Evolutionary conservation across 2,797 vertebrate genomes (phyloP).

Genomic region (Poliocrania exsul): DNA sequence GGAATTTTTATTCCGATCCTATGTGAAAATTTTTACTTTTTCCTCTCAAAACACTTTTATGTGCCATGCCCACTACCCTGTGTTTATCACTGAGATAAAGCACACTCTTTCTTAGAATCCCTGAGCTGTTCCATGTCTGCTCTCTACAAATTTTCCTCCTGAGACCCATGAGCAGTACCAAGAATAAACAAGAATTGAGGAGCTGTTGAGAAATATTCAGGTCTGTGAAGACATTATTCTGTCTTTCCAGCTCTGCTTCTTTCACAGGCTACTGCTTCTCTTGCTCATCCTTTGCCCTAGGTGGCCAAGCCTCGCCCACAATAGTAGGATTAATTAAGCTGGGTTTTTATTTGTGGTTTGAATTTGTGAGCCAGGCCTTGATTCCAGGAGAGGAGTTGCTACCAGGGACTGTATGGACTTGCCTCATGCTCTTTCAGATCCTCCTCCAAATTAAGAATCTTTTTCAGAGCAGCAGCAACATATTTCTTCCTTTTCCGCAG

Average conservation of each 20-base stretch:
- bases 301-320: not conserved
- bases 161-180: not conserved
- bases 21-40: not conserved
- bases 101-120: not conserved
- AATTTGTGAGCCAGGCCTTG: not conserved
- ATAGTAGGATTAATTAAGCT: not conserved
- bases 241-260: fast-evolving
- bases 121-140: not conserved
- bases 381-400: fast-evolving
- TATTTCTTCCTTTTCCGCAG: slow-evolving; percentile 79
- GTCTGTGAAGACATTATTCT: not conserved
- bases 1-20: not conserved
- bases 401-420: not conserved
- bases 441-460: slow-evolving; percentile 74
- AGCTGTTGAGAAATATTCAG: not conserved
- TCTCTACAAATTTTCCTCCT: not conserved
- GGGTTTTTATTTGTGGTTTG: not conserved
- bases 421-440: slow-evolving; percentile 78
- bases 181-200: not conserved
- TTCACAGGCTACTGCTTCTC: not conserved
- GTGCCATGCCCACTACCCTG: not conserved
- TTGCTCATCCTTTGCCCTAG: not conserved
- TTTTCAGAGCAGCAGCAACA: slow-evolving; percentile 78
- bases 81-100: not conserved
- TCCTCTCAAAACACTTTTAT: not conserved